Evolutionary conservation across 2,797 vertebrate genomes (phyloP).

Genomic region (Danio albolineatus): DNA sequence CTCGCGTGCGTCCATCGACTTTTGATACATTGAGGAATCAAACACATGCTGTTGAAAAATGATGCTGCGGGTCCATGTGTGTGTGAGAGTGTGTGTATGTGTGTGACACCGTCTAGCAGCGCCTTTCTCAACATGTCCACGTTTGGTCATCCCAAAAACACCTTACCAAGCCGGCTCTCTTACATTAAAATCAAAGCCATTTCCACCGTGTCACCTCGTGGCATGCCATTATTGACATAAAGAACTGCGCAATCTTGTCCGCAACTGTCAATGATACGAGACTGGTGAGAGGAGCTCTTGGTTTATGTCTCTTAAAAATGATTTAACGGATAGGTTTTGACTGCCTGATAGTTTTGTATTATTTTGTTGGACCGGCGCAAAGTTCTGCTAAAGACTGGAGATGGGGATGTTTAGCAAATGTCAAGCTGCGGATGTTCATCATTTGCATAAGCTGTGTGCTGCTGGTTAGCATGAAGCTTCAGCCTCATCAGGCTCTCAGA

Average conservation of each 20-base stretch:
- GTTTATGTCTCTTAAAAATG: neutral
- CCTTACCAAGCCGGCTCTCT: neutral
- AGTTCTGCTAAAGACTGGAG: conserved; percentile 19
- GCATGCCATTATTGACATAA: conserved; percentile 2
- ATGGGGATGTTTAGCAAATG: conserved; percentile 41
- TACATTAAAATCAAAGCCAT: neutral
- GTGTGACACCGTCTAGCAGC: conserved; percentile 37
- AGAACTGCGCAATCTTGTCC: neutral
- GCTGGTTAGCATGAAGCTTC: conserved; percentile 5
- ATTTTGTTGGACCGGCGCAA: neutral
- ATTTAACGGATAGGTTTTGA: neutral
- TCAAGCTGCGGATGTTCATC: conserved; percentile 37
- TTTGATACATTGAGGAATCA: conserved; percentile 29
- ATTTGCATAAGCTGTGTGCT: conserved; percentile 40
- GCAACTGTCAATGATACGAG: neutral
- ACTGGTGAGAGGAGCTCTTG: neutral
- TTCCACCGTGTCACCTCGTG: neutral
- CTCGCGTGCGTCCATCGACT: conserved; percentile 3
- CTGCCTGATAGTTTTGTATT: neutral
- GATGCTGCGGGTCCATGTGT: conserved; percentile 52
- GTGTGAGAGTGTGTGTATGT: neutral
- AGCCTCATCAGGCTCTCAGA: neutral
- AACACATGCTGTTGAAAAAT: conserved; percentile 46
- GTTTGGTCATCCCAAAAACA: conserved; percentile 19
- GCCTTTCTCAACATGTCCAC: conserved; percentile 43